Conservation (phyloP, 2,888 invertebrate species). For the Dysmachus trigonus region DNA sequence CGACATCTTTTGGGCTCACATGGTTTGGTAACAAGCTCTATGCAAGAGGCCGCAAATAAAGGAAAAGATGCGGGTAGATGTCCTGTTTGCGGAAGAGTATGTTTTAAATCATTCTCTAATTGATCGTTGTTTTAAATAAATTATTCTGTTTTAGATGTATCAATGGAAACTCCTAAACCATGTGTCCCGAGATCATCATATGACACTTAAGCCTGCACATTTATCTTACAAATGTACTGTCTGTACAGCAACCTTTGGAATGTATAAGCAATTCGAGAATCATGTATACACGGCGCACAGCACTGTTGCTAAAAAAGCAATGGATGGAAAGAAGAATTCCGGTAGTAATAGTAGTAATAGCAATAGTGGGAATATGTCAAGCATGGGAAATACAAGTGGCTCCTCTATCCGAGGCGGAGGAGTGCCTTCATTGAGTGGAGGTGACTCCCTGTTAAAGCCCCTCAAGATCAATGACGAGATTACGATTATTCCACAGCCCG, state of each 20-base stretch:
- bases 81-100: constrained; percentile 92
- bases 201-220: constrained; percentile 91
- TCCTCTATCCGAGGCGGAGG: constrained; percentile 49
- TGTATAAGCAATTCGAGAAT: constrained; percentile 94
- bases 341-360: constrained; percentile 52
- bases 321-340: constrained; percentile 76
- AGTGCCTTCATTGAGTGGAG: constrained; percentile 52
- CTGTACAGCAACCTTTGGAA: constrained; percentile 92
- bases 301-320: constrained; percentile 86
- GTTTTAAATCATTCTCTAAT: constrained; percentile 53
- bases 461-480: constrained; percentile 89
- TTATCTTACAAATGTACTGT: constrained; percentile 95
- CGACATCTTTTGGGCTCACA: constrained; percentile 94
- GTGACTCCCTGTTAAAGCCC: constrained; percentile 78
- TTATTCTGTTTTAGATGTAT: constrained; percentile 74
- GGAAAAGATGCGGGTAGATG: constrained; percentile 94
- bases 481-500: constrained; percentile 87
- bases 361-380: constrained; percentile 49
- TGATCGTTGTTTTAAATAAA: not conserved
- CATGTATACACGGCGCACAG: constrained; percentile 94
- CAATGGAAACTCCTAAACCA: constrained; percentile 94
- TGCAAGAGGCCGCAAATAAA: constrained; percentile 95
- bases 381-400: constrained; percentile 49
- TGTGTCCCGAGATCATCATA: constrained; percentile 89
- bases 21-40: constrained; percentile 92